Evolutionary conservation across 1,140 invertebrate species (phyloP), one percentile per base, ranked within the genome.

Genomic region (Drosophila erecta): DNA sequence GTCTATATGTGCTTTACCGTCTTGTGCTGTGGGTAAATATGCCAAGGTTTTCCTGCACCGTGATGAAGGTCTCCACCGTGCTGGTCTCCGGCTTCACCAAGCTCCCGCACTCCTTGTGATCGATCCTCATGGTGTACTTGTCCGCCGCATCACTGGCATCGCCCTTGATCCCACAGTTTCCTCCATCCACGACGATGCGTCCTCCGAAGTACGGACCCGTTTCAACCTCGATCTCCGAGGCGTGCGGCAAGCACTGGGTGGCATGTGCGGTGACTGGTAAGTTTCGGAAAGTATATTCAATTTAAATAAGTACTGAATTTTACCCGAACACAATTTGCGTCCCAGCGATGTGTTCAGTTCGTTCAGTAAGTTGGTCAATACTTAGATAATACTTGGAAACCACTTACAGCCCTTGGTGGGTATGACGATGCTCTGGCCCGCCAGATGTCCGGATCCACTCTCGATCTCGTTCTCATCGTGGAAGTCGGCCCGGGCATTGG

Each of bases 391-490:
- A 5, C 24, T n/a, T 38, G 10, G 20, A 43, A 3, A 46, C 12
- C 79, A 94, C 95, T 95, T 94, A 96, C 96, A 96, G 93, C 95
- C 95, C 95, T 96, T 96, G 5, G 96, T 96, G 44, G 95, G 94
- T 12, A 96, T 94, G 38, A 95, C 93, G 30, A 95, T 94, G 69
- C 92, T 95, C 92, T 93, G 94, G 92, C 64, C 93, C 85, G 71
- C 89, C 74, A 79, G 87, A 72, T 90, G 65, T 15, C 51, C 61
- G 1, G 81, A 12, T 43, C 44, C 24, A 77, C 75, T 76, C 66
- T 85, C 93, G 67, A 87, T 92, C 87, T 81, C 69, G 67, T 90
- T 89, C 47, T 91, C 80, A 2, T 79, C 73, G 20, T 73, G 66
- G 24, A 80, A 69, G 12, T 92, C 91, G 1, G 90, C 67, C 11